Base-by-base conservation (phyloP, 2,888 invertebrate genomes). In the Lasioglossum figueresi region DNA sequence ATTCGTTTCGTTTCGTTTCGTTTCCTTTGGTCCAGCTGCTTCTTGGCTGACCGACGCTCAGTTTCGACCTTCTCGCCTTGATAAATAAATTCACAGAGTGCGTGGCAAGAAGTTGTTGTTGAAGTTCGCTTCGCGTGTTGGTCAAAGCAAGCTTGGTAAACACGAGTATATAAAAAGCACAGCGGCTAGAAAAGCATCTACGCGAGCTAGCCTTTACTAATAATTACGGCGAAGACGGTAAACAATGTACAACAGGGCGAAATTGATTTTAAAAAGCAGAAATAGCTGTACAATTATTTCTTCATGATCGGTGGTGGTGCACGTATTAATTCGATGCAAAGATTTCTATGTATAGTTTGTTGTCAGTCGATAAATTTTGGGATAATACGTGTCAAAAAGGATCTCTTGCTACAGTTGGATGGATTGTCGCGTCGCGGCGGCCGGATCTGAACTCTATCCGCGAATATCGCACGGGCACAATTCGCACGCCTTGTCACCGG, bases 81-180 rank as follows among this genome's bases (percentile, higher is more conserved):
- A 43, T 59, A 63, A 43, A 43, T 43, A 31, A 31, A 63, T 31
- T 43, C 14, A 14, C 31, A 16, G 27, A 34, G 45, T 16, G 31
- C n/a, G 27, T 4, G 48, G 43, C 16, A 72, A 72, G 43, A 48
- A 72, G 31, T 72, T 48, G 72, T 72, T 72, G 27, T 72, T 27
- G 31, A 72, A 27, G 31, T 72, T 72, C 3, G 23, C 23, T 23
- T 8, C 37, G 37, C 23, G 23, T 23, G 68, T 40, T 68, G 34
- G 23, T 37, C 68, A 34, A 34, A 34, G 68, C 10, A 23, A 23
- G 19, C 68, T n/a, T 10, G 68, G 68, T 68, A 68, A 68, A 68
- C 68, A 68, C 34, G 37, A 3, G 4, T 23, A 8, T 34, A 37
- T 68, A 34, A 37, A 37, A 37, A 19, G 23, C 34, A 10, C 19